phyloP scores from a whole-genome alignment of 2,888 invertebrate species.

The Mythimna pallens region DNA sequence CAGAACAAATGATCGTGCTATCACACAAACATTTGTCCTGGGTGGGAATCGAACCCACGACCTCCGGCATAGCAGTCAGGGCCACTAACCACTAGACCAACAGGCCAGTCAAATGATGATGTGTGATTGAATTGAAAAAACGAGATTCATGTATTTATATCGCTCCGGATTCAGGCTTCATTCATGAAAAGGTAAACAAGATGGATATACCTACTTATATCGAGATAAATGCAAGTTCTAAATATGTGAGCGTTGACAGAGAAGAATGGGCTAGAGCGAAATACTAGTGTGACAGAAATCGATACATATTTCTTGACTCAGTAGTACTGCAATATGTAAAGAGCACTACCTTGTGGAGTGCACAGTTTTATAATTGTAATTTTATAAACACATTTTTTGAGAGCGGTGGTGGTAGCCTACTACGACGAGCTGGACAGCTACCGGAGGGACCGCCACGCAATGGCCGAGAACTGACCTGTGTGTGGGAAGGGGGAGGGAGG shows the following conservation, averaged over 20 bases:
- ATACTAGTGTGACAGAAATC: constrained; percentile 48
- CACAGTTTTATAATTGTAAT: constrained; percentile 2
- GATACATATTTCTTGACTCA: constrained; percentile 47
- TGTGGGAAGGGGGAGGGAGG: too few relatives aligned
- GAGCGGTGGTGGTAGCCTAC: too few relatives aligned
- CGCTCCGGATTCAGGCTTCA: constrained; percentile 1
- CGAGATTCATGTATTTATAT: constrained; percentile 1
- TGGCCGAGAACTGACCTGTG: too few relatives aligned
- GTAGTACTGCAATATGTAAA: constrained; percentile 36
- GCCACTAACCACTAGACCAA: too few relatives aligned
- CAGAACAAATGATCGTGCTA: too few relatives aligned
- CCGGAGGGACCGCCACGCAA: too few relatives aligned
- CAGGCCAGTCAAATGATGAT: too few relatives aligned
- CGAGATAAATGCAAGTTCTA: constrained; percentile 33
- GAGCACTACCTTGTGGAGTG: background rate
- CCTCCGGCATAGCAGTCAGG: too few relatives aligned
- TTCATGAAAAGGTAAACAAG: constrained; percentile 16
- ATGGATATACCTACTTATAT: background rate
- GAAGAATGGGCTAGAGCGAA: constrained; percentile 41
- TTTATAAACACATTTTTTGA: too few relatives aligned
- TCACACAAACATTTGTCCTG: too few relatives aligned
- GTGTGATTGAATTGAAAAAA: constrained; percentile 1
- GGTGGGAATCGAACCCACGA: too few relatives aligned
- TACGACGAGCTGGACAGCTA: too few relatives aligned
- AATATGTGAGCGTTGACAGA: constrained; percentile 43